phyloP scores from a whole-genome alignment of 2,797 vertebrate species.

The Margarornis squamiger region DNA sequence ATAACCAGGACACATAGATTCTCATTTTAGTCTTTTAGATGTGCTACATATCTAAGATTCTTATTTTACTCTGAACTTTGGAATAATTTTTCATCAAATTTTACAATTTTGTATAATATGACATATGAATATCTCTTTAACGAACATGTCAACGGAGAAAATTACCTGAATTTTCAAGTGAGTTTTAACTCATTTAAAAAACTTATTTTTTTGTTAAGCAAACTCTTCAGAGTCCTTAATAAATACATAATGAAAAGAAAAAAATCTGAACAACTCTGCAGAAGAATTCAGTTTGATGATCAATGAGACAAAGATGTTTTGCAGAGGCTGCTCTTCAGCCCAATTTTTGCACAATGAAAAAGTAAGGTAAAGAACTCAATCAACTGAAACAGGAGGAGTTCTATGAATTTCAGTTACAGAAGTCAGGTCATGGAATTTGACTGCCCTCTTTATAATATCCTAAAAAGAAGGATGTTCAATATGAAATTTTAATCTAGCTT shows the following conservation, averaged over 20 bases:
- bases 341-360: background rate
- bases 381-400: background rate
- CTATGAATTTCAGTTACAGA: background rate
- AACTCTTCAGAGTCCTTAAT: background rate
- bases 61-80: background rate
- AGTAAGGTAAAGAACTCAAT: background rate
- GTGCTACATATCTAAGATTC: rapidly evolving
- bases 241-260: background rate
- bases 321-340: background rate
- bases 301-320: background rate
- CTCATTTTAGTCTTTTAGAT: background rate
- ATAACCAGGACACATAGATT: too few species aligned
- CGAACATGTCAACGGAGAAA: background rate
- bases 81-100: background rate
- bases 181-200: background rate
- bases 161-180: background rate
- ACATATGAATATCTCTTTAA: background rate
- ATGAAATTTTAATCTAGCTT: background rate
- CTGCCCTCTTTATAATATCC: background rate
- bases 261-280: background rate
- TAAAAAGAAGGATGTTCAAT: background rate
- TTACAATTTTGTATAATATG: background rate
- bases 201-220: background rate
- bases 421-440: background rate
- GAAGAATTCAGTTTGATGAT: background rate